These are phyloP conservation scores for Entomobrya multifasciata DNA, from an alignment of 2,888 invertebrate genomes.

Conservation along the genomic window DNA sequence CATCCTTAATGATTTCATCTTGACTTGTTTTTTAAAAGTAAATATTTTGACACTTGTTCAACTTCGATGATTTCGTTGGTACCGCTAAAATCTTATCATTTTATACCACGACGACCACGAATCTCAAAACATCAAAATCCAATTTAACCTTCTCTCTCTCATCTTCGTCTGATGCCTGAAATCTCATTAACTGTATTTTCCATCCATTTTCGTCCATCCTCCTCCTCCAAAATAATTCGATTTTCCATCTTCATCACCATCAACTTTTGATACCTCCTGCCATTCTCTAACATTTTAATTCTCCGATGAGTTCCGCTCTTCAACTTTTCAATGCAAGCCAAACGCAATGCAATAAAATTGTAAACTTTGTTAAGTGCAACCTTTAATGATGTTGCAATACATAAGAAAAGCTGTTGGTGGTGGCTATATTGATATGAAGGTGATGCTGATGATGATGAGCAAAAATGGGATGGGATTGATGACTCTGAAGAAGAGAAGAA, in stretches of 20 bases:
- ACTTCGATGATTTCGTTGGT: too few relatives aligned
- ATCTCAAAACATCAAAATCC: too few relatives aligned
- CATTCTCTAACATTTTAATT: too few relatives aligned
- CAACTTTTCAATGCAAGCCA: too few relatives aligned
- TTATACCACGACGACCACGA: too few relatives aligned
- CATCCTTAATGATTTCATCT: neutral
- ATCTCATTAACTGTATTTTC: constrained; percentile 16
- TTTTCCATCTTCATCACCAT: neutral
- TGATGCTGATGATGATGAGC: constrained; percentile 1
- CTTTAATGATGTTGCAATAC: neutral
- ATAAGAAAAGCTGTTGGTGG: neutral
- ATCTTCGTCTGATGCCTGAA: too few relatives aligned
- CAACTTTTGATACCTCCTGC: too few relatives aligned
- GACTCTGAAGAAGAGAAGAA: too few relatives aligned
- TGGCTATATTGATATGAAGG: constrained; percentile 14
- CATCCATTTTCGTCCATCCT: neutral
- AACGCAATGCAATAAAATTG: neutral
- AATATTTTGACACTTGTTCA: constrained; percentile 5
- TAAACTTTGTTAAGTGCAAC: neutral
- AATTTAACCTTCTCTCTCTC: too few relatives aligned
- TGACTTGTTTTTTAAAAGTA: neutral
- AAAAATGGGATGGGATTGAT: too few relatives aligned
- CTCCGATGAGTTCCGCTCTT: neutral
- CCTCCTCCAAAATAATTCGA: constrained; percentile 26
- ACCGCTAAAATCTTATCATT: too few relatives aligned